Percentiles rank a stretch among this genome's conserved stretches.
These are phyloP conservation scores for Schizothorax lantsangensis DNA, from an alignment of 2,797 vertebrate species.

Conservation along the genomic window DNA sequence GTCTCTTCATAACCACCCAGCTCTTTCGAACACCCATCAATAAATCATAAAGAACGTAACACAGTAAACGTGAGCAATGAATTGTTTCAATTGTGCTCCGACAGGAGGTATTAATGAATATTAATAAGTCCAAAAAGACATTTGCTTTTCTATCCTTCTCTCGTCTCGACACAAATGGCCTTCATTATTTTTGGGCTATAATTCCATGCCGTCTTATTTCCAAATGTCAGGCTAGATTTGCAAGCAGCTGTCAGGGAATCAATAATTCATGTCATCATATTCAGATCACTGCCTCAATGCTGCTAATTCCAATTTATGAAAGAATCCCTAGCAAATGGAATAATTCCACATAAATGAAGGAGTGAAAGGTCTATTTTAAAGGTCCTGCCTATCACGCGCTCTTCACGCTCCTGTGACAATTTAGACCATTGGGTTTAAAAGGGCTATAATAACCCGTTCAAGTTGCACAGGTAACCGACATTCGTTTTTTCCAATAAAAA, in stretches of 20 bases:
- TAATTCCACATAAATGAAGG: constrained; percentile 67
- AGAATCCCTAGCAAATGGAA: constrained; percentile 62
- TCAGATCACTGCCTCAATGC: constrained; percentile 70
- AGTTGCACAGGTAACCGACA: not conserved
- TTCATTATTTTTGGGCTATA: constrained; percentile 53
- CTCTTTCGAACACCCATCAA: constrained; percentile 65
- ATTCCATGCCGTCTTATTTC: constrained; percentile 58
- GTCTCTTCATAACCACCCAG: constrained; percentile 42
- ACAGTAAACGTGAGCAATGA: constrained; percentile 72
- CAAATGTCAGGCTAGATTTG: constrained; percentile 63
- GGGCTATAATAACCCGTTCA: not conserved
- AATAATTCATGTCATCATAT: constrained; percentile 75
- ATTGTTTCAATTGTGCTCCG: constrained; percentile 71
- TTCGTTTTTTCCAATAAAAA: not conserved
- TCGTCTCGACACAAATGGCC: constrained; percentile 50
- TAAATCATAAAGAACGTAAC: constrained; percentile 75
- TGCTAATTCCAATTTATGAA: constrained; percentile 68
- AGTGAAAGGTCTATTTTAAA: constrained; percentile 55
- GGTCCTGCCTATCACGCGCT: constrained; percentile 54
- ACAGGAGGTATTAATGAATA: constrained; percentile 78
- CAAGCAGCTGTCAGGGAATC: constrained; percentile 68
- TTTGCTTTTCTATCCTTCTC: constrained; percentile 49
- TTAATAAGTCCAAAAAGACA: constrained; percentile 71
- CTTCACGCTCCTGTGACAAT: not conserved
- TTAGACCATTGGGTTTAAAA: not conserved